Evolutionary conservation across 2,888 invertebrate species (phyloP), one percentile per base, ranked within the genome.

Genomic region (Apamea sordens): DNA sequence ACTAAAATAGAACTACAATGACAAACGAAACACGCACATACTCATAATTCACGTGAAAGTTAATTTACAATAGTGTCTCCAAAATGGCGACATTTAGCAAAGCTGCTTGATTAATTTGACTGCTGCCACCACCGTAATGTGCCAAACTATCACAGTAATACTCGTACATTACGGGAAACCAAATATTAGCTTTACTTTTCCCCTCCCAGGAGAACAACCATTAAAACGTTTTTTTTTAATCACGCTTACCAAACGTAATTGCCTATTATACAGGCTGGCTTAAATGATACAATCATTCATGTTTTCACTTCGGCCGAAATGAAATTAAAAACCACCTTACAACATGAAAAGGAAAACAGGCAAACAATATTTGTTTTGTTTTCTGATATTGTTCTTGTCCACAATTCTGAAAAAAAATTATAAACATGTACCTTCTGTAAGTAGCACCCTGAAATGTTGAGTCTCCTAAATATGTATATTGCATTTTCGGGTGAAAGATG

Each of bases 91-190:
- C 90, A 86, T 89, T 91, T 83, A 83, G 89, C 87, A 90, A 90
- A 92, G 88, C 88, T 56, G 76, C 89, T 89, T 90, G 90, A 92
- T 92, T 92, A 91, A 91, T 91, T 90, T 89, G 90, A 92, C 89
- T 91, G 88, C 86, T 86, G 72, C 86, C 83, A 87, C 85, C 83
- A 76, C 80, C 85, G 70, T 88, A 83, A 85, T 77, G 85, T 82
- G 78, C 77, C 71, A 84, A 86, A 86, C 81, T 84, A 86, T 82
- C 84, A 63, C 80, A 68, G 78, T 88, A 84, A 81, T 82, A 78
- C 81, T 86, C 85, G 84, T 85, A 85, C 86, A 86, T 84, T 82
- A 82, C 76, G 77, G 69, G 75, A 73, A 79, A 73, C 73, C 70
- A 76, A 88, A 84, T 77, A 80, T 79, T 79, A 68, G 65, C 67